phyloP scores from a whole-genome alignment of 2,797 vertebrate species.

The Toxotes lorentzi region DNA sequence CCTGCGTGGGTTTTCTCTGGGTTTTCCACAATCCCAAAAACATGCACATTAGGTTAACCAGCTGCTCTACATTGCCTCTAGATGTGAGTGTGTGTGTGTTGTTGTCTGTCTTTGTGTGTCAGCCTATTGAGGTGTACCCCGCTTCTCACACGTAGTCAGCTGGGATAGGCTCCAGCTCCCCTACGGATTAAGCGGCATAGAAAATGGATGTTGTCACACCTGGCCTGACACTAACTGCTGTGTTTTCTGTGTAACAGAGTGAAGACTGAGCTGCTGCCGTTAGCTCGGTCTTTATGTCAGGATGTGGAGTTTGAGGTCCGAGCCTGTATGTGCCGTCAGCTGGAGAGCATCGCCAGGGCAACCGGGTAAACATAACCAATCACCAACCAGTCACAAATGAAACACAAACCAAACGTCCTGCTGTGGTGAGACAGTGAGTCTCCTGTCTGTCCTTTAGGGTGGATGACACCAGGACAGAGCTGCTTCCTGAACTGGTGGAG shows the following conservation, averaged over 20 bases:
- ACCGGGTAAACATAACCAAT: slow-evolving; percentile 86
- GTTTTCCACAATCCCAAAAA: too few relatives aligned
- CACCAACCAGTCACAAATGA: background rate
- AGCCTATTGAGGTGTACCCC: too few relatives aligned
- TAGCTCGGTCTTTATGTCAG: slow-evolving; percentile 93
- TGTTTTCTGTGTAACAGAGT: slow-evolving; percentile 82
- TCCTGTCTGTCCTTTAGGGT: slow-evolving; percentile 78
- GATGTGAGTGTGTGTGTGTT: background rate
- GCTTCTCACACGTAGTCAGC: too few relatives aligned
- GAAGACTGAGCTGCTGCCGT: slow-evolving; percentile 93
- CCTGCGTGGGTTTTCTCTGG: too few relatives aligned
- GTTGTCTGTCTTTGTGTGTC: too few relatives aligned
- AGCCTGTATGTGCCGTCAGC: slow-evolving; percentile 93
- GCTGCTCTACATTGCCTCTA: too few relatives aligned
- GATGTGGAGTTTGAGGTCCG: slow-evolving; percentile 94
- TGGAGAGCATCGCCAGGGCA: slow-evolving; percentile 92
- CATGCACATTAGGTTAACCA: too few relatives aligned
- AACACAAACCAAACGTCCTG: background rate
- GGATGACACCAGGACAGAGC: slow-evolving; percentile 90
- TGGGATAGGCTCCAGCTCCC: too few relatives aligned
- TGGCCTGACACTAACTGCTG: background rate
- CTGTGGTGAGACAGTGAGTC: background rate
- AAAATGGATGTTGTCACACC: background rate
- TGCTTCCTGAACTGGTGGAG: slow-evolving; percentile 93
- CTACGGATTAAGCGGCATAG: too few relatives aligned